Conservation (phyloP, 2,888 invertebrate species). For the Polylopha cassiicola region DNA sequence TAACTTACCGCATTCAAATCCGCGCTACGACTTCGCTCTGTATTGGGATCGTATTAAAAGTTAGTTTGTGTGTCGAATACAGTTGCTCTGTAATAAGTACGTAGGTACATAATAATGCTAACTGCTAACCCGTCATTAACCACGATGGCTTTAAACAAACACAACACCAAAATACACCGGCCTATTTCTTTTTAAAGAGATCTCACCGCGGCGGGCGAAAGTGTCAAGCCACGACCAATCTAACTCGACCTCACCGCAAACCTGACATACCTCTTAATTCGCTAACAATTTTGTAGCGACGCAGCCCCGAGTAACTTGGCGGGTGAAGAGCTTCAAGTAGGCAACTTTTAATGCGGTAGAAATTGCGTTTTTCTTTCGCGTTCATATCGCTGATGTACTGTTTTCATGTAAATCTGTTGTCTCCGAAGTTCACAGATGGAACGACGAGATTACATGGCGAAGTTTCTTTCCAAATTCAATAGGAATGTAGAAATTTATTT, state of each 20-base stretch:
- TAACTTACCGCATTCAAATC: slow-evolving; percentile 2
- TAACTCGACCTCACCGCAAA: slow-evolving; percentile 26
- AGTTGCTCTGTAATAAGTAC: no score
- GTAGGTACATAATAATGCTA: no score
- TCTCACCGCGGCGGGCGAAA: slow-evolving; percentile 31
- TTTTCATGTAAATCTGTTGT: slow-evolving; percentile 44
- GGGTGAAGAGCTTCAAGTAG: slow-evolving; percentile 43
- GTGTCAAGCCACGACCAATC: slow-evolving; percentile 37
- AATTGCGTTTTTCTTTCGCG: slow-evolving; percentile 62
- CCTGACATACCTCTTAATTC: neutral
- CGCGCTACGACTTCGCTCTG: slow-evolving; percentile 15
- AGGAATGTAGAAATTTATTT: slow-evolving; percentile 5
- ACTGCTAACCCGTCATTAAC: slow-evolving; percentile 26
- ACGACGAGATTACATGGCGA: slow-evolving; percentile 3
- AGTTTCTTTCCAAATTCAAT: slow-evolving; percentile 16
- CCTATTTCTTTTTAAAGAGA: slow-evolving; percentile 51
- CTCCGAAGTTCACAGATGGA: slow-evolving; percentile 23
- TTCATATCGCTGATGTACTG: slow-evolving; percentile 47
- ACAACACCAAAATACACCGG: slow-evolving; percentile 39
- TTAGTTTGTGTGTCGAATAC: no score
- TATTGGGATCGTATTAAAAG: slow-evolving; percentile 35
- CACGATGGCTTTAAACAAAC: slow-evolving; percentile 40
- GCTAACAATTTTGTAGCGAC: slow-evolving; percentile 2
- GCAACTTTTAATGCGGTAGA: slow-evolving; percentile 63
- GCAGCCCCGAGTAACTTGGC: slow-evolving; percentile 31